Base-by-base conservation (phyloP, 1,140 invertebrate genomes). In the Anadara kagoshimensis region DNA sequence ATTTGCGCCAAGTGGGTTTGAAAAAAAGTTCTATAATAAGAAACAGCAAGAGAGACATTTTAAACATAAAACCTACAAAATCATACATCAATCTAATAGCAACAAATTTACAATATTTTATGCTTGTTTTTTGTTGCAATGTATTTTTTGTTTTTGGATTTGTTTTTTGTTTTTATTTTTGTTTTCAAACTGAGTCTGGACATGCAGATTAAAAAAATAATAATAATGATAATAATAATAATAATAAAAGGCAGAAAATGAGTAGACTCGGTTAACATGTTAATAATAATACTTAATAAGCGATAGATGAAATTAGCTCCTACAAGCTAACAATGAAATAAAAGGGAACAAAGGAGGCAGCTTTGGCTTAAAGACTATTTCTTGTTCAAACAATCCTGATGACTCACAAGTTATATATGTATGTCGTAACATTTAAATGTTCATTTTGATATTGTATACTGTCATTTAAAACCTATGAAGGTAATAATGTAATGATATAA, bases 301-400 rank as follows among this genome's bases (percentile, higher is more conserved):
- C 73, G 68, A 75, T 62, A 75, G 73, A 75, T 57, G 59, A 70
- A 75, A 75, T 70, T 70, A 70, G 73, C 73, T 75, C 66, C 73
- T 75, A 75, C 67, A 65, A 75, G 73, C 73, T 75, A 75, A 69
- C 69, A 75, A 66, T 75, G 64, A 66, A 59, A 66, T 44, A 63
- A 66, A 71, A 71, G 36, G 53, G 51, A 44, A 45, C 18, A 44
- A 61, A 44, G 62, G 44, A 69, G 62, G 68, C 73, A 61, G 68
- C 68, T 75, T 69, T 75, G 73, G 73, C 73, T 64, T 75, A 56
- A 70, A 75, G 73, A 75, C 73, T 75, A 75, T 75, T 75, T 69
- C 68, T 70, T 70, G 68, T 58, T 70, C 73, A 75, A 75, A 75
- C 73, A 75, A 75, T 75, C 73, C 73, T 75, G 73, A 75, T 75